Evolutionary conservation across 2,888 invertebrate genomes (phyloP), one percentile per base, ranked within the genome.

Genomic region (Microctonus brassicae): DNA sequence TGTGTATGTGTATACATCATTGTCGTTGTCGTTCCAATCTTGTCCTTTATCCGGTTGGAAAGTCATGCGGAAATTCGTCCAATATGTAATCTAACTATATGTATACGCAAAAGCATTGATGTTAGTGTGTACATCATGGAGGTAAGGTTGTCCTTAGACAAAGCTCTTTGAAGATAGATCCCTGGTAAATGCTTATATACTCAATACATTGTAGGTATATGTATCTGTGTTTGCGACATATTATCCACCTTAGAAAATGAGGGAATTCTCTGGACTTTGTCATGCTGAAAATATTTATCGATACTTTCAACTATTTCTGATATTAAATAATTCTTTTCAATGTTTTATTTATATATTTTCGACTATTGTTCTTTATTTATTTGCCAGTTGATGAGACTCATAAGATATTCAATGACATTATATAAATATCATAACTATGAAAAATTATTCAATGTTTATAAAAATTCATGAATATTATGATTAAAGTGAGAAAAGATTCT

Each of bases 271-370:
- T 33, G 33, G 47, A 60, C 58, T 26, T 60, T 24, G 52, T 33
- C n/a, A 68, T 60, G 33, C 20, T 52, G 60, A 68, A 67, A 42
- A 58, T 58, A 67, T 67, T 67, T 67, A 67, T 67, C 17, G 58
- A 13, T 20, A 55, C n/a, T 33, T 34, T 33, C 34, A 22, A 13
- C 9, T 22, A n/a, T 22, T 34, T 34, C 29, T 65, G 13, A 11
- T 10, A 4, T 22, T 20, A 26, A 5, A n/a, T 57, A 57, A 11
- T 57, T 11, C 26, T 29, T 13, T 57, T n/a, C n/a, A n/a, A n/a
- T n/a, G n/a, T n/a, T n/a, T n/a, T n/a, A n/a, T n/a, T n/a, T n/a
- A n/a, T 24, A n/a, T n/a, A 24, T 29, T 29, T 13, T 3, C 9
- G 39, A 57, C 24, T 26, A 13, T 26, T 5, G 17, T 20, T 22